Base-by-base conservation (phyloP, 2,797 vertebrate genomes). In the Pyrocephalus nanus region DNA sequence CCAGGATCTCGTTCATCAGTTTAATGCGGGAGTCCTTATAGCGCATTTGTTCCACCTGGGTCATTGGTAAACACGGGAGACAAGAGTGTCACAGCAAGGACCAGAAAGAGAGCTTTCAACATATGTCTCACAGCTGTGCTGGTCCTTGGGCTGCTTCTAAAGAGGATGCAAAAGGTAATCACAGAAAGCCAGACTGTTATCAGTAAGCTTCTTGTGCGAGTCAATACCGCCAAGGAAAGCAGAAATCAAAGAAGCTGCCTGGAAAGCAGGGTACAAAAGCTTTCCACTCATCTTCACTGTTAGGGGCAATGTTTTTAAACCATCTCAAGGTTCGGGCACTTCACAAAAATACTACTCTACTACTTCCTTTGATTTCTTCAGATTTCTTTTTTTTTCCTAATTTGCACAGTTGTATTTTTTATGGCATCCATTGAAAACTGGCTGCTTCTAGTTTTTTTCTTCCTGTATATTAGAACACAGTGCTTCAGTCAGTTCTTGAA, bases 1-100 rank as follows among this genome's bases (percentile, higher is more conserved):
- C 98, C 95, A 99, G 97, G 81, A 99, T 99, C 98, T 99, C 99
- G 3, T 98, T 99, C 99, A 99, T 99, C 62, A 99, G 96, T 91
- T 99, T 99, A 93, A 99, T 99, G 43, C 99, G 99, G 1, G 98
- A 96, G 67, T 99, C 99, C 94, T 99, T 99, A 80, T 99, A 91
- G 72, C 98, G 97, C 99, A 99, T 99, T 90, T 99, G 99, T 73
- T 99, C 97, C 80, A 98, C 98, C 99, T 99, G 60, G 34, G 66
- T 50, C 40, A 34, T 81, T 14, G 42, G 72, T 3, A 86, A 93
- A 67, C 71, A 94, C 55, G 89, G 66, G 38, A 90, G 93, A 85
- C 66, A 88, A 88, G 11, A 36, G 29, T 11, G 30, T 85, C 88
- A 95, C 45, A 58, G 71, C 21, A 45, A 55, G 13, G 38, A 22